A percentile compares a stretch with the other conserved stretches of the same genome.
These are phyloP conservation scores for Ellobium chinense DNA, from an alignment of 2,888 invertebrate species.

Conservation along the genomic window DNA sequence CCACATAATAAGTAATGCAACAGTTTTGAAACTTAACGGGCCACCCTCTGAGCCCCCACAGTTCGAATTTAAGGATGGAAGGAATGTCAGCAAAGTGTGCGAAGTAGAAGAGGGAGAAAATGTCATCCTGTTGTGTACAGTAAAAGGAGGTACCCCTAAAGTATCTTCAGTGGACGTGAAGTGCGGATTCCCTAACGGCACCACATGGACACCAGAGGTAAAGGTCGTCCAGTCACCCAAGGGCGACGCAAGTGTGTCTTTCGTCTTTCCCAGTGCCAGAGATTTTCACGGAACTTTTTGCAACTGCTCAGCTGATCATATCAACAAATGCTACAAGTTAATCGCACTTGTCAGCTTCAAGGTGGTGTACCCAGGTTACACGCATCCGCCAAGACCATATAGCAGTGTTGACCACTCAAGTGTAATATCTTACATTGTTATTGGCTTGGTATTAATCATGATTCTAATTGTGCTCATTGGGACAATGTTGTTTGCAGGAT, in stretches of 20 bases:
- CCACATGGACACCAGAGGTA: background rate
- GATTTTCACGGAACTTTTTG: background rate
- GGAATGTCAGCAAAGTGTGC: background rate
- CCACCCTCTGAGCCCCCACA: background rate
- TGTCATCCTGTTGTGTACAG: too few species aligned
- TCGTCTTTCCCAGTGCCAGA: background rate
- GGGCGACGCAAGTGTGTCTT: background rate
- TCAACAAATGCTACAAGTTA: background rate
- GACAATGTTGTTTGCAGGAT: too few species aligned
- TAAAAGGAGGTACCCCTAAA: background rate
- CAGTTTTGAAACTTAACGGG: background rate
- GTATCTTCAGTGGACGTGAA: background rate
- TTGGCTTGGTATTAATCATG: too few species aligned
- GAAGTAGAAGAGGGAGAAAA: background rate
- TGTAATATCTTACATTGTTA: too few species aligned
- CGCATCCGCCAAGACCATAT: too few species aligned
- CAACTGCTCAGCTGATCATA: background rate
- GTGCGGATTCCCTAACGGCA: background rate
- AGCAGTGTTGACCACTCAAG: too few species aligned
- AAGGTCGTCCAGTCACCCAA: background rate
- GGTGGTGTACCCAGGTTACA: too few species aligned
- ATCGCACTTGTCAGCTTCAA: background rate
- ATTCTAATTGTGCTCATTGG: too few species aligned
- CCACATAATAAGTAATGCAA: background rate
- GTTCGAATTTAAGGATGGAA: background rate